Base-by-base conservation (phyloP, 2,888 invertebrate species). In the Malachius bipustulatus region DNA sequence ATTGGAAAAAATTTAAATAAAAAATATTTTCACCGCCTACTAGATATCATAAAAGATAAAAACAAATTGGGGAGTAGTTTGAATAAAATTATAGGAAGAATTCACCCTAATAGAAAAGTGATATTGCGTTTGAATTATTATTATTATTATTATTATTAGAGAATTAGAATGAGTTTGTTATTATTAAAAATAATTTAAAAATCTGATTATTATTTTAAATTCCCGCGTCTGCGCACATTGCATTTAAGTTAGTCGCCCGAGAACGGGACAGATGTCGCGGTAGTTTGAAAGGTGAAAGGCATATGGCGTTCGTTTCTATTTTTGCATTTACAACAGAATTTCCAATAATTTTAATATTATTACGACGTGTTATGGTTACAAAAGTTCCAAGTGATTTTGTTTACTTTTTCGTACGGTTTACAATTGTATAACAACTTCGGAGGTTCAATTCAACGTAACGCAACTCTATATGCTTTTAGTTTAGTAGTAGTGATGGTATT, bases 241-340 rank as follows among this genome's bases (percentile, higher is more conserved):
- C n/a, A 19, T n/a, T n/a, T n/a, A 19, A n/a, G 6, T 8, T 19
- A 19, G 24, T 19, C 6, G 24, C 6, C 24, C n/a, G 6, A 8
- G 6, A 19, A n/a, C 24, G 6, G 24, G 24, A 19, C 6, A 19
- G 24, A 19, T 19, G 24, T 19, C 24, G 24, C 24, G 24, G 29
- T 47, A 27, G 26, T 43, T 42, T 41, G 48, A 43, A 46, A 51
- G 51, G 51, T 50, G 51, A 53, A 51, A 54, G 48, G 55, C 54
- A 55, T 55, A 56, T 56, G 56, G 56, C 56, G 56, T 52, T 50
- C 52, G 51, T 54, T 55, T 51, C 49, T 50, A 54, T 52, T 55
- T 56, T 54, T 55, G 52, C 52, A 50, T 48, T 43, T 47, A 39
- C 37, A 49, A 48, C 41, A 48, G 47, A 47, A 33, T 29, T 51